Base-by-base conservation (phyloP, 2,888 invertebrate genomes). In the Eristalis intricaria region DNA sequence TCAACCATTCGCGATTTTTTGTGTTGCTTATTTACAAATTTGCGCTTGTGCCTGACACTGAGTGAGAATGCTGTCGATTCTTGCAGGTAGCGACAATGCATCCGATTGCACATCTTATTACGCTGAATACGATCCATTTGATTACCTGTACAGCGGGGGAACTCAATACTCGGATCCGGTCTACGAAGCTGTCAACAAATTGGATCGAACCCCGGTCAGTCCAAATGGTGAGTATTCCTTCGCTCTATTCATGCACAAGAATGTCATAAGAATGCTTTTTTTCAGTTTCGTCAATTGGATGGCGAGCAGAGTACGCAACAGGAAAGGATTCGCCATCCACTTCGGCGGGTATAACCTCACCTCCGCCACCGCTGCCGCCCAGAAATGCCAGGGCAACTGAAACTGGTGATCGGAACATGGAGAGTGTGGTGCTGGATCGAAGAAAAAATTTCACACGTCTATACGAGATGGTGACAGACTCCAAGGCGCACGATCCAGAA, bases 91-190 rank as follows among this genome's bases (percentile, higher is more conserved):
- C 89, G 94, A 94, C 89, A 91, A 93, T 82, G 94, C 93, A 88
- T 95, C 95, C 26, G 94, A 95, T 89, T 94, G 94, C 89, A 94
- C 94, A 81, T 96, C 95, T 71, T 95, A 96, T 88, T 96, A 96
- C 90, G 96, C 96, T 90, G 95, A 96, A 84, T 96, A 96, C 90
- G 96, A 96, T 92, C 96, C 96, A n/a, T 96, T 96, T 90, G 96
- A 96, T 91, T 96, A 96, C 91, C 94, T 96, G 92, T 96, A 96
- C 91, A 95, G 95, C 90, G 94, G 94, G 56, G 94, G 94, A 40
- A 95, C 95, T 88, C 95, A 94, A 90, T 95, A 95, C 90, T 95
- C 95, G 84, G 96, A 96, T 92, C 96, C 96, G 7, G 94, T 96
- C 77, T 96, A 96, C 91, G 96, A 95, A 40, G 95, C 96, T 50